Evolutionary conservation across 2,888 invertebrate species (phyloP), one percentile per base, ranked within the genome.

Genomic region (Perithous albicinctus): DNA sequence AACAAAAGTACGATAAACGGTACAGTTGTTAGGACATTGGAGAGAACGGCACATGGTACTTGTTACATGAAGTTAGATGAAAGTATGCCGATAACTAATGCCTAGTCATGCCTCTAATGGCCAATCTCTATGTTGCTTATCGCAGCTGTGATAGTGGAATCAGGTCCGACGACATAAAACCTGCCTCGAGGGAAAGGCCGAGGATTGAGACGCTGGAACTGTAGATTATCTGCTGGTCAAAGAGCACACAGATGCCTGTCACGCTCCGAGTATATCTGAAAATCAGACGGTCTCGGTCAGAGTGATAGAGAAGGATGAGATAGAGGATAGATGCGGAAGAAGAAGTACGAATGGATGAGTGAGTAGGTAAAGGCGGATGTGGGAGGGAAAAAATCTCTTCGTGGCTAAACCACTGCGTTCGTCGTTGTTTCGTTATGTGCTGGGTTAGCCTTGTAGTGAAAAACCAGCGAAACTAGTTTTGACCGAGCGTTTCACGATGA

Each of bases 401-500:
- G 32, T 38, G 18, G 35, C n/a, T 41, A 29, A 43, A 48, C 64
- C 46, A 35, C 48, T 32, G 26, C 5, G 54, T 35, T 32, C 32
- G 63, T 8, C 61, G 23, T 12, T 35, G 61, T 51, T 75, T 26
- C 35, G n/a, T n/a, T n/a, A n/a, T n/a, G n/a, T 29, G 18, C 61
- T 43, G 12, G 23, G 29, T 46, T 48, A 54, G 18, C 63, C 59
- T 46, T 78, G 69, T 78, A 59, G 67, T 63, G 54, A 38, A 78
- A 70, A 64, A 41, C 73, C 78, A 29, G 73, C 51, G 23, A 80
- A 77, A 67, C 63, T 80, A 74, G 77, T 73, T 70, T 73, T 74
- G 77, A 69, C 73, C 77, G 64, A 73, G 63, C 69, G 15, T 56
- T 82, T 72, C 72, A 48, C 72, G 72, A 80, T 80, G 69, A 83